Evolutionary conservation across 2,888 invertebrate species (phyloP).

Genomic region (Crematogaster levior): DNA sequence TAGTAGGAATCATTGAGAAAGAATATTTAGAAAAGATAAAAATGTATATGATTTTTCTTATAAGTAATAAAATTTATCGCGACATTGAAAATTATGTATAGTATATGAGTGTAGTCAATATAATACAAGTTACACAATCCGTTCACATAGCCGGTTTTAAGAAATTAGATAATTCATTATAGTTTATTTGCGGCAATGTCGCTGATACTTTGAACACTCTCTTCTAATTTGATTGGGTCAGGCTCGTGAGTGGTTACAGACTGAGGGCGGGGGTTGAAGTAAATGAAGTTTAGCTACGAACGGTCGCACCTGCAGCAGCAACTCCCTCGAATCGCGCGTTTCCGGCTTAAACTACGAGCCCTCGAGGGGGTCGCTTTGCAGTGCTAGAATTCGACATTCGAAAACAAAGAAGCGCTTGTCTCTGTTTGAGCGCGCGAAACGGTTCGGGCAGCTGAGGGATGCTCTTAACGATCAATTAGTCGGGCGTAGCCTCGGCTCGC

Average conservation of each 20-base stretch:
- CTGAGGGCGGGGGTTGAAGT: conserved; percentile 21
- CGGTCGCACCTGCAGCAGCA: conserved; percentile 48
- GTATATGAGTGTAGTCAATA: not conserved
- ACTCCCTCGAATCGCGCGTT: conserved; percentile 49
- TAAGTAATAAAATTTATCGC: not conserved
- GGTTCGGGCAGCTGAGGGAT: conserved; percentile 24
- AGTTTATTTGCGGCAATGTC: conserved; percentile 4
- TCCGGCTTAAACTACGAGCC: conserved; percentile 46
- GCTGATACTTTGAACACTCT: conserved; percentile 46
- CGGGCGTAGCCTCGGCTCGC: conserved; percentile 28
- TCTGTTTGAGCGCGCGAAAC: conserved; percentile 44
- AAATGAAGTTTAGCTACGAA: conserved; percentile 53
- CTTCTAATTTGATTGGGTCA: conserved; percentile 51
- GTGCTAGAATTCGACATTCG: conserved; percentile 49
- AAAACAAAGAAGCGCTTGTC: conserved; percentile 55
- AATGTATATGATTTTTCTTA: not conserved
- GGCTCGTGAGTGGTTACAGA: conserved; percentile 44
- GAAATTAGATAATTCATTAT: conserved; percentile 26
- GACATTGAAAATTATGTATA: not conserved
- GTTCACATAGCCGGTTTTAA: not conserved
- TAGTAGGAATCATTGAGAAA: not conserved
- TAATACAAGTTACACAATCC: not conserved
- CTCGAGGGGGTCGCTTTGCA: conserved; percentile 51
- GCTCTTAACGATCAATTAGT: conserved; percentile 53
- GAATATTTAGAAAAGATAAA: not conserved